phyloP scores from a whole-genome alignment of 2,113 vertebrate genomes.

The Nothocercus nigrocapillus region DNA sequence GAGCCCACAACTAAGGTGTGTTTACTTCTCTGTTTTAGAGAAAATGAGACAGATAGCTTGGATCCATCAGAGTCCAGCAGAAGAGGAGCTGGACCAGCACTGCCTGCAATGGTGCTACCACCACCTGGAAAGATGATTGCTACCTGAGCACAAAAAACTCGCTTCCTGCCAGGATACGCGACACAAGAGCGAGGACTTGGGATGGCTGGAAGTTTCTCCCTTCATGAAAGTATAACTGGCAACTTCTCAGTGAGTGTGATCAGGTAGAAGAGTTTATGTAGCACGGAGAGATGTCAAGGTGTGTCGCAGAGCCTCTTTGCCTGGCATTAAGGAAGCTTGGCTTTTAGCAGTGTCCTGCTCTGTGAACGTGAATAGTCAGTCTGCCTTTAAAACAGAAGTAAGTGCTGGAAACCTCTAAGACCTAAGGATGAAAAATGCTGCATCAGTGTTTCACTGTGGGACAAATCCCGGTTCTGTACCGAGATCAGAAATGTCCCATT shows the following conservation, averaged over 20 bases:
- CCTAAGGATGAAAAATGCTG: background rate
- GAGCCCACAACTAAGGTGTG: background rate
- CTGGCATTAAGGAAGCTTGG: background rate
- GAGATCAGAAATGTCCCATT: background rate
- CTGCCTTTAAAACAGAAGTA: background rate
- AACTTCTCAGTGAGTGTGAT: background rate
- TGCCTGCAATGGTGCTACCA: background rate
- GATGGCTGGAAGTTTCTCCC: background rate
- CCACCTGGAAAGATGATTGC: background rate
- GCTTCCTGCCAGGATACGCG: background rate
- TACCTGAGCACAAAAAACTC: background rate
- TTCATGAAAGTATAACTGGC: background rate
- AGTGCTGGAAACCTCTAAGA: background rate
- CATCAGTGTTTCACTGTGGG: background rate
- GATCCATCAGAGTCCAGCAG: background rate
- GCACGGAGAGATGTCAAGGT: background rate
- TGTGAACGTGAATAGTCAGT: background rate
- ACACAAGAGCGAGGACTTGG: rapidly evolving
- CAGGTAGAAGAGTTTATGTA: background rate
- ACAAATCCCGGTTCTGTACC: background rate
- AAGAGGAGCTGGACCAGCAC: background rate
- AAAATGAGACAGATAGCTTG: background rate
- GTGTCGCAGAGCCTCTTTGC: background rate
- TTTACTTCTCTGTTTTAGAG: background rate
- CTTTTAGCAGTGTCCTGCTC: rapidly evolving